Conservation (phyloP, 2,888 invertebrate genomes). For the Aphrophora alni region DNA sequence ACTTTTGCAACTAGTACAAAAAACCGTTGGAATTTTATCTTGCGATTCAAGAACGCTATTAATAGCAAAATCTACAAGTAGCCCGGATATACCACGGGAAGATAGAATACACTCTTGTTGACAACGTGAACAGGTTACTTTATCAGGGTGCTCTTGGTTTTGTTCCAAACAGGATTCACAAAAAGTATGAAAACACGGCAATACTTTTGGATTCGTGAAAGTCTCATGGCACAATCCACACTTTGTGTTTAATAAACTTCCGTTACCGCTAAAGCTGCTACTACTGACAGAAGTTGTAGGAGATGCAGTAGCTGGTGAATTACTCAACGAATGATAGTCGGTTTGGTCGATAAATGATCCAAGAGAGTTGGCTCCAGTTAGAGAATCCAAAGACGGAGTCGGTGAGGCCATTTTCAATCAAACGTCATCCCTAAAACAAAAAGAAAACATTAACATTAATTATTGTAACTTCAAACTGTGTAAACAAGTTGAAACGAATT, state of each 20-base stretch:
- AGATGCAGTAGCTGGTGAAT: conserved; percentile 80
- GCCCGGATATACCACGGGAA: conserved; percentile 67
- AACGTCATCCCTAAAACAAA: conserved; percentile 81
- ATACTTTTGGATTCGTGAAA: conserved; percentile 74
- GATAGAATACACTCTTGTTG: conserved; percentile 61
- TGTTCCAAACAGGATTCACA: conserved; percentile 84
- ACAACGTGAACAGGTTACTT: conserved; percentile 77
- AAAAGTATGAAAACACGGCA: conserved; percentile 84
- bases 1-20: conserved; percentile 96
- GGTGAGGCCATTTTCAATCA: conserved; percentile 92
- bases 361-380: conserved; percentile 89
- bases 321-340: conserved; percentile 72
- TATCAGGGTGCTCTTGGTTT: conserved; percentile 70
- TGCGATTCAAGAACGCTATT: conserved; percentile 58
- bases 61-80: conserved; percentile 70
- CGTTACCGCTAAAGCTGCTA: conserved; percentile 57
- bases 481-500: too few species aligned
- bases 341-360: conserved; percentile 84
- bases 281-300: conserved; percentile 69
- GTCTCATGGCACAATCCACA: conserved; percentile 72
- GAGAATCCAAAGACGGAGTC: conserved; percentile 92
- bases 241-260: conserved; percentile 47
- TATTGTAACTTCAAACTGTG: too few species aligned
- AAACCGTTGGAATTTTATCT: conserved; percentile 57
- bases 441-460: conserved; percentile 43